Conservation (phyloP, 2,113 vertebrate species). For the Peucedramus taeniatus region DNA sequence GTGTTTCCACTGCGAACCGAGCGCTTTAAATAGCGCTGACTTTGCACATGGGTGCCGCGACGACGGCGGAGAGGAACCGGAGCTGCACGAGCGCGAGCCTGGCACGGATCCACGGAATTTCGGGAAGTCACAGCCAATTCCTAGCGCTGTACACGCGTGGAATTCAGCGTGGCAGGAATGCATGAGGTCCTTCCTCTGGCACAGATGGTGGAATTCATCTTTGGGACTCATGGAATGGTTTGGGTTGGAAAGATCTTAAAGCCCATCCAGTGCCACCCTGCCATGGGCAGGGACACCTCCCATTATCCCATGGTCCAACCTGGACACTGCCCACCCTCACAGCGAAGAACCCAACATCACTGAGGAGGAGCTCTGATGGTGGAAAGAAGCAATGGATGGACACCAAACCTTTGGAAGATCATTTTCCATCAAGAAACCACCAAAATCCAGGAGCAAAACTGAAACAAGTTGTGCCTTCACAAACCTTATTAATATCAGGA, state of each 20-base stretch:
- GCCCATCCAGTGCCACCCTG: neutral
- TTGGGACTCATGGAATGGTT: neutral
- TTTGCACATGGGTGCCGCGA: neutral
- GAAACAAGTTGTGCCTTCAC: neutral
- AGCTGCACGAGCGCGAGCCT: neutral
- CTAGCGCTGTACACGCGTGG: fast-evolving
- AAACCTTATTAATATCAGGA: neutral
- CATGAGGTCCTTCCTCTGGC: neutral
- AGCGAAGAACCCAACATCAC: neutral
- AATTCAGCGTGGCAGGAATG: fast-evolving
- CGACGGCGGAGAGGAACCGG: fast-evolving
- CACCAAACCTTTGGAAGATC: fast-evolving
- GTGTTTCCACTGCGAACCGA: neutral
- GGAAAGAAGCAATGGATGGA: fast-evolving
- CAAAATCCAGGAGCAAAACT: neutral
- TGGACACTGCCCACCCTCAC: neutral
- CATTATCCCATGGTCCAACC: fast-evolving
- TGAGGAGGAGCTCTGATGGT: neutral
- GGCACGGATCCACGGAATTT: neutral
- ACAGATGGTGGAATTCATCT: fast-evolving
- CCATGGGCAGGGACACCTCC: neutral
- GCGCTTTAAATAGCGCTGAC: neutral
- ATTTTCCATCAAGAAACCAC: neutral
- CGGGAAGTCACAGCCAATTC: neutral
- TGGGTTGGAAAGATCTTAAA: neutral